Evolutionary conservation across 2,113 vertebrate genomes (phyloP).

Genomic region (Ictalurus furcatus): DNA sequence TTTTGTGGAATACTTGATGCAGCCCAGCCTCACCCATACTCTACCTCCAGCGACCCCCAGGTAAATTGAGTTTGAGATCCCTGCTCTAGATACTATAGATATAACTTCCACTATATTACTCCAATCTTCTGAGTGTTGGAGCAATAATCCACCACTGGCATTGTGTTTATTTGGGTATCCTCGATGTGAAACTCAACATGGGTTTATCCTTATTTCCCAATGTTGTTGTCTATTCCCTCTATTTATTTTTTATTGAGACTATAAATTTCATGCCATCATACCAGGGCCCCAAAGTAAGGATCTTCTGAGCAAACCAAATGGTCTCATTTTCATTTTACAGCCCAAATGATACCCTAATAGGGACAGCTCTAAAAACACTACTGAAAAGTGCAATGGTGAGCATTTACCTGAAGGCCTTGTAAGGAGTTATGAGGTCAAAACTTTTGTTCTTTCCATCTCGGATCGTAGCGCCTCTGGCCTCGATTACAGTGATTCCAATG

Average conservation of each 20-base stretch:
- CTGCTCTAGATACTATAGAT: background rate
- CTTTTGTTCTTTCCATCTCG: slow-evolving; percentile 86
- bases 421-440: slow-evolving; percentile 93
- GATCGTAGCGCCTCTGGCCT: slow-evolving; percentile 86
- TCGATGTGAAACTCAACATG: background rate
- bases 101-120: background rate
- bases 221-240: background rate
- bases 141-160: background rate
- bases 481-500: slow-evolving; percentile 88
- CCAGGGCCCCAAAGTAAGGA: background rate
- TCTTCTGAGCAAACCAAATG: background rate
- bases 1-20: no score
- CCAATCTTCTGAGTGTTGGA: background rate
- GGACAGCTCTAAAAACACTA: background rate
- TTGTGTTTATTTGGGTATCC: background rate
- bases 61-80: no score
- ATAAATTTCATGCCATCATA: background rate
- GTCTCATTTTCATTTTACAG: background rate
- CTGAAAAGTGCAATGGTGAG: background rate
- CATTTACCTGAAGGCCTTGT: slow-evolving; percentile 90
- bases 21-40: no score
- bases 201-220: background rate
- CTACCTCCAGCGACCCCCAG: no score
- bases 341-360: background rate
- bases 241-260: background rate